These are phyloP conservation scores for Palythoa heliodiscus DNA, from an alignment of 92 coral and sea anemone genomes.

Conservation along the genomic window DNA sequence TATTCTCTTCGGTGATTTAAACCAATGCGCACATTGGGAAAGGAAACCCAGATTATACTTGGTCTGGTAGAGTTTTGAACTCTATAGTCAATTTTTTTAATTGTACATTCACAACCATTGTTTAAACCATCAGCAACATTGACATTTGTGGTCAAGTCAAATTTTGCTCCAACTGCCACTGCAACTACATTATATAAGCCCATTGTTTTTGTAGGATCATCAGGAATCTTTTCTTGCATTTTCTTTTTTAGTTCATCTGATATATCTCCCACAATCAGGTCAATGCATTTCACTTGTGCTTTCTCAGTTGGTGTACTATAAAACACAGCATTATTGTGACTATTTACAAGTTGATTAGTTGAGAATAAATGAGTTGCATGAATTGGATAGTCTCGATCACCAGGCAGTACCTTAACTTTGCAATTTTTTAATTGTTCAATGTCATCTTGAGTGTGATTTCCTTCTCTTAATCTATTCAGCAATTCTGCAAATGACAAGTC, in stretches of 20 bases:
- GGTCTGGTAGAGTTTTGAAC: conserved; percentile 38
- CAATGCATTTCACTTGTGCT: conserved; percentile 35
- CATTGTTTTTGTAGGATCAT: conserved; percentile 63
- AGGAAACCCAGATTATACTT: conserved; percentile 46
- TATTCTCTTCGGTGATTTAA: conserved; percentile 29
- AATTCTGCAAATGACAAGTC: conserved; percentile 46
- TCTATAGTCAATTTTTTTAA: conserved; percentile 53
- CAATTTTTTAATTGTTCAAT: conserved; percentile 6
- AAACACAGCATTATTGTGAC: conserved; percentile 33
- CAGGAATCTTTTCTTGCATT: conserved; percentile 49
- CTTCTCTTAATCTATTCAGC: conserved; percentile 50
- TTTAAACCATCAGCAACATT: conserved; percentile 53
- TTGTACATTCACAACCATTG: conserved; percentile 54
- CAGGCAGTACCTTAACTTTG: background rate
- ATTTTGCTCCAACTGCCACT: conserved; percentile 50
- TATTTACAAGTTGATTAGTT: conserved; percentile 33
- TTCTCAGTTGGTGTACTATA: conserved; percentile 21
- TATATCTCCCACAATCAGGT: conserved; percentile 52
- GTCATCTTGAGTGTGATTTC: conserved; percentile 42
- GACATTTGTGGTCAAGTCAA: conserved; percentile 39
- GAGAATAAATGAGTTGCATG: conserved; percentile 10
- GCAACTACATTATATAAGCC: conserved; percentile 29
- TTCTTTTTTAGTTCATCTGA: conserved; percentile 52
- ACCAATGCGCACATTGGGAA: conserved; percentile 21
- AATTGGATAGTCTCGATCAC: background rate